Percentiles rank a stretch among this genome's conserved stretches.
These are phyloP conservation scores for Actinostola sp. DNA, from an alignment of 92 coral and sea anemone genomes.

Conservation along the genomic window DNA sequence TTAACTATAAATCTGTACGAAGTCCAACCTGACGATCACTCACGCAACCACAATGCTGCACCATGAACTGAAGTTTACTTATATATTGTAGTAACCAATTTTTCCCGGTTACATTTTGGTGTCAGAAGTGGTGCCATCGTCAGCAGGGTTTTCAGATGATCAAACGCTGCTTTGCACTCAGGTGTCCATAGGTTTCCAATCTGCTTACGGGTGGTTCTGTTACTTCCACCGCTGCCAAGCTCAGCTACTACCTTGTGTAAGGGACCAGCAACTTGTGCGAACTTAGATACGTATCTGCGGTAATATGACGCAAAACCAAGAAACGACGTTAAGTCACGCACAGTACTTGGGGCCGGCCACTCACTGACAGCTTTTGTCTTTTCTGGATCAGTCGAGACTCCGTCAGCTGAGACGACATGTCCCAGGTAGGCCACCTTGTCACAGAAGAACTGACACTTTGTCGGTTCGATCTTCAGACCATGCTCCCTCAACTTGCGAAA, in stretches of 20 bases:
- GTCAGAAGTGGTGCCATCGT: too few relatives aligned
- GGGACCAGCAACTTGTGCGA: constrained; percentile 52
- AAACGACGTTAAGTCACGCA: constrained; percentile 49
- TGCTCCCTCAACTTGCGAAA: constrained; percentile 29
- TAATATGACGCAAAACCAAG: constrained; percentile 60
- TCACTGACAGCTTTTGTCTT: constrained; percentile 50
- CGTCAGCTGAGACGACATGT: constrained; percentile 53
- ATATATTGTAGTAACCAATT: too few relatives aligned
- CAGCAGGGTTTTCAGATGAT: constrained; percentile 35
- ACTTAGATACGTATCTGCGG: constrained; percentile 48
- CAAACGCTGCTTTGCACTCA: constrained; percentile 52
- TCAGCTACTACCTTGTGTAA: constrained; percentile 41
- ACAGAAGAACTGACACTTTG: constrained; percentile 52
- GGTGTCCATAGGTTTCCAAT: constrained; percentile 31
- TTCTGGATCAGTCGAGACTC: constrained; percentile 58
- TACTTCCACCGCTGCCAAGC: constrained; percentile 39
- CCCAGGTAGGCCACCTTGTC: constrained; percentile 46
- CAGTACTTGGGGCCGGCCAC: constrained; percentile 40
- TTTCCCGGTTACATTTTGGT: too few relatives aligned
- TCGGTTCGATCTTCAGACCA: constrained; percentile 45
- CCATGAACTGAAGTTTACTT: too few relatives aligned
- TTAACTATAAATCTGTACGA: too few relatives aligned
- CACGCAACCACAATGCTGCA: too few relatives aligned
- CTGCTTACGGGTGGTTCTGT: constrained; percentile 31
- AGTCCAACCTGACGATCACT: too few relatives aligned